phyloP scores from a whole-genome alignment of 2,797 vertebrate species.

The Cirrhinus mrigala region DNA sequence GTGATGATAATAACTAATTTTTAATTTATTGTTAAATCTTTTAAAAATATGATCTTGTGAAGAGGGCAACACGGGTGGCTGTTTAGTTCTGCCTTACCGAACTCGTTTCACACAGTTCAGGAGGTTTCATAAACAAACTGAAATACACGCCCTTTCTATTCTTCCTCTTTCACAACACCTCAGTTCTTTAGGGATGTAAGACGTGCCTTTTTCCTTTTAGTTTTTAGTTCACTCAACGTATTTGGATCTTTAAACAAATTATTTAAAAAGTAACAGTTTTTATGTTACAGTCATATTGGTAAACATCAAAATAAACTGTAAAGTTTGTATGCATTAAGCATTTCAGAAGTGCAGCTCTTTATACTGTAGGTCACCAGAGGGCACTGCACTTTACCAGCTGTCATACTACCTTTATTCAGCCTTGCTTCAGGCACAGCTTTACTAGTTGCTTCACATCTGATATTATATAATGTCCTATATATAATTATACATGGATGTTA shows the following conservation, averaged over 20 bases:
- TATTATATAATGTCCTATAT: background rate
- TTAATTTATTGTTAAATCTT: background rate
- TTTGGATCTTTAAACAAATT: background rate
- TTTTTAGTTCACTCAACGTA: background rate
- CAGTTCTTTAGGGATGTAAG: background rate
- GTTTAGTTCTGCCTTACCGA: slow-evolving; percentile 1
- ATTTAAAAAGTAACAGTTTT: background rate
- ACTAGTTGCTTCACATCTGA: background rate
- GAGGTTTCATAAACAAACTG: slow-evolving; percentile 39
- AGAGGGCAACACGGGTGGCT: background rate
- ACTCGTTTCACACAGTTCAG: background rate
- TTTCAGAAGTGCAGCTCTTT: background rate
- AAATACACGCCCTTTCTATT: background rate
- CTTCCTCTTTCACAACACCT: slow-evolving; percentile 32
- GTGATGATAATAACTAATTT: background rate
- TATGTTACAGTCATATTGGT: background rate
- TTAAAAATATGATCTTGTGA: background rate
- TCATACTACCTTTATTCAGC: background rate
- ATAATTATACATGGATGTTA: background rate
- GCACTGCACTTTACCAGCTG: background rate
- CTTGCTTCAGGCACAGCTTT: background rate
- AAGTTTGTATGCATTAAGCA: background rate
- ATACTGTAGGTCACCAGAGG: background rate
- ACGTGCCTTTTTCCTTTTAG: background rate
- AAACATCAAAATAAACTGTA: background rate